A percentile compares a stretch with the other conserved stretches of the same genome.
These are phyloP conservation scores for Lymantria dispar DNA, from an alignment of 2,888 invertebrate species.

Conservation along the genomic window DNA sequence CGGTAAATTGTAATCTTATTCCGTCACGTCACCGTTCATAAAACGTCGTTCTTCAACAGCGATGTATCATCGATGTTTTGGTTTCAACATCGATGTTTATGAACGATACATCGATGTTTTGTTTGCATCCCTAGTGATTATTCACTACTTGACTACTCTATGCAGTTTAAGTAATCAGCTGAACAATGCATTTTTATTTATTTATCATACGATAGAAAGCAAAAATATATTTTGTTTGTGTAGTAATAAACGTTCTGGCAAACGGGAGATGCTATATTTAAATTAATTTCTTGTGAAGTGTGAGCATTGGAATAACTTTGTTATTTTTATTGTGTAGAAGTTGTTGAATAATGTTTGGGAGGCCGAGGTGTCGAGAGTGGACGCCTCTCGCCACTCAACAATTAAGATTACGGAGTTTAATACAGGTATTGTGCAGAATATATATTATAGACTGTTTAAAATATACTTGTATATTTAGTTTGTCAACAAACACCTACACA, in stretches of 20 bases:
- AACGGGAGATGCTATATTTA: constrained; percentile 11
- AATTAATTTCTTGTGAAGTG: constrained; percentile 8
- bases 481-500: constrained; percentile 64
- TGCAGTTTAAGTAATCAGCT: constrained; percentile 30
- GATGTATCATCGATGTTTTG: no score
- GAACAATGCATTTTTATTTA: constrained; percentile 52
- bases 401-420: constrained; percentile 89
- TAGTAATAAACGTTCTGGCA: constrained; percentile 2
- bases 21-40: no score
- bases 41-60: no score
- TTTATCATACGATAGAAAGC: constrained; percentile 35
- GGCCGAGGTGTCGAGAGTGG: constrained; percentile 89
- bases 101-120: no score
- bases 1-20: no score
- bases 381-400: constrained; percentile 92
- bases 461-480: constrained; percentile 20
- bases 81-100: no score
- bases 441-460: neutral
- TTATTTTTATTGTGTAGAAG: constrained; percentile 21
- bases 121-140: no score
- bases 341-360: constrained; percentile 73
- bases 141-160: no score
- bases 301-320: constrained; percentile 13
- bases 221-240: constrained; percentile 2
- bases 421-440: constrained; percentile 80